Evolutionary conservation across 2,797 vertebrate species (phyloP), one percentile per base, ranked within the genome.

Genomic region (Poeciliopsis infans): DNA sequence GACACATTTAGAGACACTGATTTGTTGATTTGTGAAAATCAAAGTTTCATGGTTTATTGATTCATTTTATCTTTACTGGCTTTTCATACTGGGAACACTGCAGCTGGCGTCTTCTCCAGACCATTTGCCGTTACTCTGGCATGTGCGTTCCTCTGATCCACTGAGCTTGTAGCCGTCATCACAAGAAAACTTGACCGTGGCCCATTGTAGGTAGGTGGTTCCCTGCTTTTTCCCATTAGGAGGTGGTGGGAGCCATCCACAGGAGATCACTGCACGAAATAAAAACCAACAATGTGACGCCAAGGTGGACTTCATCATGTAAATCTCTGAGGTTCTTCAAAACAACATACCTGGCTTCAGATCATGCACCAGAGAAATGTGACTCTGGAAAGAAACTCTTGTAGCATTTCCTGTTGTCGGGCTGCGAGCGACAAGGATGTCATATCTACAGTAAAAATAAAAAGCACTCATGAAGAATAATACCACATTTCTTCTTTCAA

Each of bases 351-450:
- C 94, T 75, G 78, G 79, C 59, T 90, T 89, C 28, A 94, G 78
- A 88, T 93, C 88, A 10, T 87, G 51, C 68, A 91, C 81, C 0
- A 96, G 94, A 25, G 74, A 70, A 11, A 79, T 59, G 87, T 98
- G 95, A 78, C 83, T 92, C 81, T 88, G 88, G 82, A 96, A 96
- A 41, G 96, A 95, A 0, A 68, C 3, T 83, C 78, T 94, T 0
- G 97, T 97, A 61, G 91, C 92, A 12, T 79, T 97, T 84, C 97
- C 98, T 84, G 96, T 68, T 0, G 39, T 70, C 39, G 95, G 90
- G 84, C 76, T 96, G 49, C 96, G 94, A 0, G 96, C 96, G n/a
- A 96, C 96, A 23, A 96, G 89, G 51, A 96, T 89, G 2, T 99
- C 98, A 31, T 93, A 96, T 85, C 95, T 96, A 33, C 84, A 92